Evolutionary conservation across 2,797 vertebrate genomes (phyloP).

Genomic region (Psittacula echo): DNA sequence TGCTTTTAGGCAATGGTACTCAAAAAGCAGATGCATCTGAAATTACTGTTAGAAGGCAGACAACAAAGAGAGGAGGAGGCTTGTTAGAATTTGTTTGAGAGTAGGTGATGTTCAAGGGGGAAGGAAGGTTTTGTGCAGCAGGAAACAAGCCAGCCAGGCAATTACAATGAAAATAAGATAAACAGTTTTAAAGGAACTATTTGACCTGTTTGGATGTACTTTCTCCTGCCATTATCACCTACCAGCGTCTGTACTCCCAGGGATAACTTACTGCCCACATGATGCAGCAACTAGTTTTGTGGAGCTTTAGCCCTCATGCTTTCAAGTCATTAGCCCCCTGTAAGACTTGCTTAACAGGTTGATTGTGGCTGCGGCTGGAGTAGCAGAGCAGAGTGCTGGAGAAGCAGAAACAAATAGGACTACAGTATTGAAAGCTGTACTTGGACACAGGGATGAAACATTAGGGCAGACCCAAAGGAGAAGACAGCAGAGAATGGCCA

Average conservation of each 20-base stretch:
- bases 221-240: background rate
- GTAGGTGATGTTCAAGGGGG: background rate
- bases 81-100: background rate
- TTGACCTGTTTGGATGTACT: background rate
- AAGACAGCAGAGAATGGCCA: background rate
- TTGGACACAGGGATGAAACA: accelerated
- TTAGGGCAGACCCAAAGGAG: background rate
- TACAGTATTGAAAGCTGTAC: background rate
- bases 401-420: background rate
- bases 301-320: background rate
- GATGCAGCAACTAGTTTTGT: background rate
- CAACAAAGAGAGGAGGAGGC: background rate
- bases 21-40: background rate
- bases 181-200: background rate
- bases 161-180: background rate
- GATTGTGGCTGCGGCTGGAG: accelerated
- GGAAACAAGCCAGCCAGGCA: background rate
- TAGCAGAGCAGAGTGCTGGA: background rate
- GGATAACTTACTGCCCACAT: background rate
- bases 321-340: background rate
- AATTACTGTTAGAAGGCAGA: background rate
- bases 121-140: background rate
- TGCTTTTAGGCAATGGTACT: background rate
- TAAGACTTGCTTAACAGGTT: background rate
- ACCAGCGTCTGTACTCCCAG: background rate